These are phyloP conservation scores for Zaprionus davidi DNA, from an alignment of 1,140 invertebrate species.

Conservation along the genomic window DNA sequence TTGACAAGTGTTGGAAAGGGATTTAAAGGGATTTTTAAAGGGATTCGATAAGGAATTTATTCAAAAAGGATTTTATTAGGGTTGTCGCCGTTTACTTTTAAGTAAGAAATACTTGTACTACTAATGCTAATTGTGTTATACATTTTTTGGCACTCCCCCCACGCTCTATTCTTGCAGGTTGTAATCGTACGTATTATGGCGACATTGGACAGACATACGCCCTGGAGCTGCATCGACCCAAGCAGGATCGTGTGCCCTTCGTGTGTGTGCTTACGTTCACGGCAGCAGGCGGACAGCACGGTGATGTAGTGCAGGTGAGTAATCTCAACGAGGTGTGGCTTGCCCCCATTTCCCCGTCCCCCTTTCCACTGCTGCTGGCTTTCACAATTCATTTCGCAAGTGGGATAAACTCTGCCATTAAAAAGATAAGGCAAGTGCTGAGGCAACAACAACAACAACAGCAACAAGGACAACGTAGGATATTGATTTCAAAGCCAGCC, in stretches of 20 bases:
- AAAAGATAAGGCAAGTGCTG: conserved; percentile 69
- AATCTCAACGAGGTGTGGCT: background rate
- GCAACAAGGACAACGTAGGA: conserved; percentile 26
- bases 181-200: conserved; percentile 94
- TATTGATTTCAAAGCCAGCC: conserved; percentile 79
- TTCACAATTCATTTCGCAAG: conserved; percentile 77
- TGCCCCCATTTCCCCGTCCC: background rate
- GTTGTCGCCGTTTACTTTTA: conserved; percentile 32
- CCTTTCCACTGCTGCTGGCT: conserved; percentile 1
- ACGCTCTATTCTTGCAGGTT: conserved; percentile 86
- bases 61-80: background rate
- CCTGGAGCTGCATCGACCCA: conserved; percentile 91
- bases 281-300: conserved; percentile 92
- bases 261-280: conserved; percentile 93
- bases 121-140: conserved; percentile 71
- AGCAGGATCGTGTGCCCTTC: conserved; percentile 92
- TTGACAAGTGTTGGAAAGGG: background rate
- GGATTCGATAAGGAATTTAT: too few species aligned
- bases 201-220: conserved; percentile 93
- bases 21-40: too few species aligned
- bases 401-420: conserved; percentile 76
- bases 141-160: conserved; percentile 13
- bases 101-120: conserved; percentile 58
- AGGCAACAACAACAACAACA: conserved; percentile 16
- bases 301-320: conserved; percentile 93